Evolutionary conservation across 2,888 invertebrate species (phyloP), one percentile per base, ranked within the genome.

Genomic region (Blastobasis adustella): DNA sequence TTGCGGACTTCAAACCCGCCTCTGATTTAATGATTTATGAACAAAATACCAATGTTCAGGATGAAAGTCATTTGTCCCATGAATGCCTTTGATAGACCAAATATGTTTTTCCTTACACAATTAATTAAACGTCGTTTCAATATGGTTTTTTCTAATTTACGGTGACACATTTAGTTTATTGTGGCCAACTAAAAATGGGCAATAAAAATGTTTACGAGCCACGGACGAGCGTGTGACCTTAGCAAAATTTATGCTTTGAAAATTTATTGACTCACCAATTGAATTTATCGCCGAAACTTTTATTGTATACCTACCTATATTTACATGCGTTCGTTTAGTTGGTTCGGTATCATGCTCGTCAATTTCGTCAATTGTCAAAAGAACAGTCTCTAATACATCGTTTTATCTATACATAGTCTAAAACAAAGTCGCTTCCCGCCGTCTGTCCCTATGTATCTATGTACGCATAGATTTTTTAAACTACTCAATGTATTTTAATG

Each of bases 251-350:
- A 78, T 76, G 71, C 65, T 71, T 76, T 67, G 62, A 61, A 72
- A 79, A 82, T 84, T 82, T 84, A 84, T 82, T 64, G 79, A 63
- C 69, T 66, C 62, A 54, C 65, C 72, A 70, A 73, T 76, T 73
- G 72, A 79, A 82, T 84, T 84, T 84, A 84, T 79, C 60, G 74
- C 67, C 69, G 73, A 76, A 76, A 76, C 74, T 76, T 71, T 75
- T 69, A 71, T 71, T 80, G 81, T 80, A 78, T 71, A 64, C 67
- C 52, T 41, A 51, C 53, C 10, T 37, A 37, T 37, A 66, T 70
- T 69, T 65, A 69, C 65, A 67, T 66, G 64, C 57, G 50, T 64
- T 57, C 58, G 58, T 62, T 46, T 38, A 38, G 37, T 9, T 38
- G 5, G n/a, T n/a, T n/a, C n/a, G n/a, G 7, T 41, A 41, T 41